phyloP scores from a whole-genome alignment of 1,140 invertebrate species.

The Drosophila funebris region DNA sequence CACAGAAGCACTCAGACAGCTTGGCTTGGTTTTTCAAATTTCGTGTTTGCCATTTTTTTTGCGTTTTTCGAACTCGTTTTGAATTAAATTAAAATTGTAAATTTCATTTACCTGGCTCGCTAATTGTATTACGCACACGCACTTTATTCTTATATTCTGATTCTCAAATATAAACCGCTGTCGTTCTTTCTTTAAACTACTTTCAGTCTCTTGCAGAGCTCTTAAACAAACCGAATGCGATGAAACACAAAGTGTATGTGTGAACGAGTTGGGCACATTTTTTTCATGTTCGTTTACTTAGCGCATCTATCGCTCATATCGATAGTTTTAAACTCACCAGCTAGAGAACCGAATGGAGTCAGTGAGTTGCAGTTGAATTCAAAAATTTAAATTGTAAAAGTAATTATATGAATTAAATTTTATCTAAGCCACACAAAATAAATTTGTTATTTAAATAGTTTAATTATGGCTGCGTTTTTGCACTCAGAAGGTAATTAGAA shows the following conservation, averaged over 20 bases:
- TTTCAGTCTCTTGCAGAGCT: conserved; percentile 38
- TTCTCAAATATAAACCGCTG: conserved; percentile 38
- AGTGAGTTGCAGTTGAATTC: not conserved
- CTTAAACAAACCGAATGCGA: conserved; percentile 46
- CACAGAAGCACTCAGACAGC: conserved; percentile 60
- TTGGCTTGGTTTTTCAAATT: conserved; percentile 67
- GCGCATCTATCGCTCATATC: conserved; percentile 12
- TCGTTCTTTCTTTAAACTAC: conserved; percentile 40
- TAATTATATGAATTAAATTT: too few relatives aligned
- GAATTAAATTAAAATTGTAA: conserved; percentile 41
- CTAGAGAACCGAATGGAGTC: not conserved
- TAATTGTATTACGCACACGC: conserved; percentile 34
- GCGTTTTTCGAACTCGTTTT: conserved; percentile 46
- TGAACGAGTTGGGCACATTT: conserved; percentile 39
- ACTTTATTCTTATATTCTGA: conserved; percentile 42
- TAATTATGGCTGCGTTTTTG: too few relatives aligned
- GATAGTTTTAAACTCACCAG: conserved; percentile 18
- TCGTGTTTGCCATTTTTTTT: conserved; percentile 49
- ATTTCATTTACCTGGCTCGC: conserved; percentile 44
- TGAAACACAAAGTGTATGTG: conserved; percentile 27
- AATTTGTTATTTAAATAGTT: not conserved
- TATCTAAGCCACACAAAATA: too few relatives aligned
- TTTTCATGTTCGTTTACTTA: conserved; percentile 19
- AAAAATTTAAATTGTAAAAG: too few relatives aligned
- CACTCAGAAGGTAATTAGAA: too few relatives aligned